Conservation (phyloP, 2,888 invertebrate species). For the Agrenia bidenticulata region DNA sequence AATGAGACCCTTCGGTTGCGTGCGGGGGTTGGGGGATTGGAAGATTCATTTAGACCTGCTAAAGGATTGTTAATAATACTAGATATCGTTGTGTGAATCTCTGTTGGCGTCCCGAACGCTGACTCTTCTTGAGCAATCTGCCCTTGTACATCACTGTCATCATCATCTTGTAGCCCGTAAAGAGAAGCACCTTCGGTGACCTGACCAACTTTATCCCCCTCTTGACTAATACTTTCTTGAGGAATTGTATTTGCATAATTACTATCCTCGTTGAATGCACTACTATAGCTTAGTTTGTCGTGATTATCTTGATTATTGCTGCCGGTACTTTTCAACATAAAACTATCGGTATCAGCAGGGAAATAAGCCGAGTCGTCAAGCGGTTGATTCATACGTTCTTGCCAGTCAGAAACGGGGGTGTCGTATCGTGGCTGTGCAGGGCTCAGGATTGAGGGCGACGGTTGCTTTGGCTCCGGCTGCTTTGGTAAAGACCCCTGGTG, state of each 20-base stretch:
- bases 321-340: conserved; percentile 3
- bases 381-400: conserved; percentile 51
- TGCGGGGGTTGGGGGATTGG: conserved; percentile 58
- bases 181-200: conserved; percentile 6
- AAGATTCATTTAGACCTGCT: conserved; percentile 36
- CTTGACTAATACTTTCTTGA: neutral
- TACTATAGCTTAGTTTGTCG: conserved; percentile 7
- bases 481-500: conserved; percentile 20
- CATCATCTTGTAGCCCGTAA: conserved; percentile 4
- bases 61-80: conserved; percentile 34
- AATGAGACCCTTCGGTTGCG: conserved; percentile 65
- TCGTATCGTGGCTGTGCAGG: conserved; percentile 5
- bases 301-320: conserved; percentile 7
- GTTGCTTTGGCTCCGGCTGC: neutral
- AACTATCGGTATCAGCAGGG: conserved; percentile 27
- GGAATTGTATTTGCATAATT: neutral
- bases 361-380: conserved; percentile 42
- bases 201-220: neutral
- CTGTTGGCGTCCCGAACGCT: conserved; percentile 45
- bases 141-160: conserved; percentile 23
- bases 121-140: conserved; percentile 36
- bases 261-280: neutral
- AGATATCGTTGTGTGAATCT: conserved; percentile 33
- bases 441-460: neutral
- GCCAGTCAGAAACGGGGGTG: conserved; percentile 49